Evolutionary conservation across 1,140 invertebrate species (phyloP).

Genomic region (Conopomorpha cramerella): DNA sequence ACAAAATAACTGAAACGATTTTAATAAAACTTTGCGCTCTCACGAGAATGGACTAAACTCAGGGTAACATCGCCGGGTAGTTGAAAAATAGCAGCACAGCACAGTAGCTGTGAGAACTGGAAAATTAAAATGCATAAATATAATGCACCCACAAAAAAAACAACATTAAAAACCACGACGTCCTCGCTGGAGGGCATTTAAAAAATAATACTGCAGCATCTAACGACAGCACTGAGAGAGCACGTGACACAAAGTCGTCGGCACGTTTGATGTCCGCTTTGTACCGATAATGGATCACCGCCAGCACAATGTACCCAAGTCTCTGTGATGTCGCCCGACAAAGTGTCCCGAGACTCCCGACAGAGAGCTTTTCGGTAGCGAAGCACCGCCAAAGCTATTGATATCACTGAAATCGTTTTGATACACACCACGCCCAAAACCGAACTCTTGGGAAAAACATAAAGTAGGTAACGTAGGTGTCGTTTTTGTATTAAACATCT

Average conservation of each 20-base stretch:
- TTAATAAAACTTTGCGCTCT: no score
- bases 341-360: conserved; percentile 24
- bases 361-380: conserved; percentile 42
- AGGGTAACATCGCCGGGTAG: neutral
- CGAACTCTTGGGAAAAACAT: neutral
- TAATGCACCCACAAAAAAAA: neutral
- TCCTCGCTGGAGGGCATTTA: no score
- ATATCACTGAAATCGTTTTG: conserved; percentile 50
- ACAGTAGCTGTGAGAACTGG: no score
- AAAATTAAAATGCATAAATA: neutral
- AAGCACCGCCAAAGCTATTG: conserved; percentile 34
- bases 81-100: neutral
- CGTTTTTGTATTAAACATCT: neutral
- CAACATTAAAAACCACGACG: neutral
- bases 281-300: conserved; percentile 29
- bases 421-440: conserved; percentile 15
- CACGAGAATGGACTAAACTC: no score
- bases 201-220: no score
- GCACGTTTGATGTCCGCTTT: conserved; percentile 33
- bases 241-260: conserved; percentile 9
- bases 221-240: neutral
- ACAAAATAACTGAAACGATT: no score
- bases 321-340: conserved; percentile 21
- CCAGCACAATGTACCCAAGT: conserved; percentile 23
- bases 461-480: no score